Conservation (phyloP, 2,888 invertebrate genomes). For the Cosmorhoe ocellata region DNA sequence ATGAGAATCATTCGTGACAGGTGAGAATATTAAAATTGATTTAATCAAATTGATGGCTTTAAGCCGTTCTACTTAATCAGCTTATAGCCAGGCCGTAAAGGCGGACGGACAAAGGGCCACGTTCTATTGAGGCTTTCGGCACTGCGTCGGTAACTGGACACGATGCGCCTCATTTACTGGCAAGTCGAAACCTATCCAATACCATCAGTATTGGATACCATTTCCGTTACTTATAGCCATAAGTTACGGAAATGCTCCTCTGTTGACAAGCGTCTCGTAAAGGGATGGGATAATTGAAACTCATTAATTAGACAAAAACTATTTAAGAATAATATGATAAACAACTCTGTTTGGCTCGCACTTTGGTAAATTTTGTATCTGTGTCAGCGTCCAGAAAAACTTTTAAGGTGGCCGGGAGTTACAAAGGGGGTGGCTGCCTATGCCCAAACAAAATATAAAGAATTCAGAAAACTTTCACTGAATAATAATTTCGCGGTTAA, state of each 20-base stretch:
- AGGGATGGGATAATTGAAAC: slow-evolving; percentile 16
- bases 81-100: slow-evolving; percentile 49
- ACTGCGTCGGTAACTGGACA: slow-evolving; percentile 60
- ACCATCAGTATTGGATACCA: too few relatives aligned
- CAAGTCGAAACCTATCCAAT: slow-evolving; percentile 61
- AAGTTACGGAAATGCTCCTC: slow-evolving; percentile 36
- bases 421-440: slow-evolving; percentile 23
- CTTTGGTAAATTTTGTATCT: slow-evolving; percentile 43
- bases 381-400: slow-evolving; percentile 52
- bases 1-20: background rate
- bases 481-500: slow-evolving; percentile 74
- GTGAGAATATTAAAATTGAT: slow-evolving; percentile 38
- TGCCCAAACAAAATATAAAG: slow-evolving; percentile 64
- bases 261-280: slow-evolving; percentile 33
- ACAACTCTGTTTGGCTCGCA: slow-evolving; percentile 13
- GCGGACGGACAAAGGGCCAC: slow-evolving; percentile 44
- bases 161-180: slow-evolving; percentile 55
- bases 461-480: slow-evolving; percentile 73
- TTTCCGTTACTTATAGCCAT: too few relatives aligned
- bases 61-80: slow-evolving; percentile 52
- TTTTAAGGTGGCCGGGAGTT: slow-evolving; percentile 44
- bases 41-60: slow-evolving; percentile 39
- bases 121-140: slow-evolving; percentile 35
- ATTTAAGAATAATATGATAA: slow-evolving; percentile 27
- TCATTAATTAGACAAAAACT: slow-evolving; percentile 7